Conservation (phyloP, 37 sponge, comb jelly and placozoan species). For the Spongia lamella region DNA sequence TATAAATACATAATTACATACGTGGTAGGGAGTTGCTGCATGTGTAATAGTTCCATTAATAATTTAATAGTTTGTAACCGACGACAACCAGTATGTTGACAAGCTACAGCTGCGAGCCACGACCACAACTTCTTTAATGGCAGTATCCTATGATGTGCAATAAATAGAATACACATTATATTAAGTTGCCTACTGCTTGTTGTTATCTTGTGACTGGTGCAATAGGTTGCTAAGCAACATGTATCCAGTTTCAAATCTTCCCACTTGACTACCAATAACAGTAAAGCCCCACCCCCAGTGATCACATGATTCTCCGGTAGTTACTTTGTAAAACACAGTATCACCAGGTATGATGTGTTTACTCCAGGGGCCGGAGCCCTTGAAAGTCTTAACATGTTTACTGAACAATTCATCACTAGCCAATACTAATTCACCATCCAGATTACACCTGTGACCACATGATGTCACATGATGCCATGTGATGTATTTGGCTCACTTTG, state of each 20-base stretch:
- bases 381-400: no score
- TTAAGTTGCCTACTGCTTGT: background rate
- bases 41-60: constrained; percentile 39
- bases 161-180: background rate
- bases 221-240: constrained; percentile 40
- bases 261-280: constrained; percentile 56
- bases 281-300: constrained; percentile 35
- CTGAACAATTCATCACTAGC: no score
- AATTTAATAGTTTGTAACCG: constrained; percentile 57
- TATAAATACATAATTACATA: no score
- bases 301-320: constrained; percentile 5
- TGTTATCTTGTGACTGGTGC: background rate
- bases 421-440: no score
- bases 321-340: constrained; percentile 56
- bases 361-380: no score
- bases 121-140: constrained; percentile 72
- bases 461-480: background rate
- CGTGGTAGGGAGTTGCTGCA: background rate
- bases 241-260: constrained; percentile 81
- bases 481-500: constrained; percentile 31
- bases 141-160: constrained; percentile 29
- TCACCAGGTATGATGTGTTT: constrained; percentile 32
- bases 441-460: no score
- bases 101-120: constrained; percentile 59
- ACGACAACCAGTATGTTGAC: constrained; percentile 63